Evolutionary conservation across 2,888 invertebrate genomes (phyloP), one percentile per base, ranked within the genome.

Genomic region (Aricia artaxerxes): DNA sequence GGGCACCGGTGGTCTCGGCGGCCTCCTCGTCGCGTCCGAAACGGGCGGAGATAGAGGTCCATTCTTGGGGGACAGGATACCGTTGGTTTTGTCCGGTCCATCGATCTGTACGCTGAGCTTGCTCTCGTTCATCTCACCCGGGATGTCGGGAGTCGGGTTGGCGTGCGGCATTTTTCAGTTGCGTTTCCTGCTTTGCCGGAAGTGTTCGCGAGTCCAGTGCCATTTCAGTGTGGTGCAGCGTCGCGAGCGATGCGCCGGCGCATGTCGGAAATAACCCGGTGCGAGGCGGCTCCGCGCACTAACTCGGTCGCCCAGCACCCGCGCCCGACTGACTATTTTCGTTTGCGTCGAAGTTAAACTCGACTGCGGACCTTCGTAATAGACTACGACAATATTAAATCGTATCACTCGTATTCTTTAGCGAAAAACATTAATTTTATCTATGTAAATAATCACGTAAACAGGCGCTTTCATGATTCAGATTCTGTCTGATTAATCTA

Each of bases 221-320:
- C 94, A 94, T 94, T 91, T 93, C 92, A 91, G 89, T 86, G 90
- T 89, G 89, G 90, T 92, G 89, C 89, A 90, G 85, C 87, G 91
- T 91, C 89, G 88, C 90, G 88, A 88, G 88, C 87, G 90, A 91
- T 91, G 90, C 88, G 89, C 87, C 90, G 91, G 88, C 87, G 89
- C 90, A 91, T 91, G 87, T 90, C 91, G 87, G 89, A 94, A 94
- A 94, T 94, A 94, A 92, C 92, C 94, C 94, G 94, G 90, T 92
- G 90, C 90, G 93, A 86, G 92, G 89, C 92, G 88, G 92, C 86
- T 90, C 88, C 92, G 92, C 93, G 93, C 87, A 94, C 94, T 94
- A 93, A 90, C 92, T 94, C 94, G 93, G 93, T 93, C 94, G 93
- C 94, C 91, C 92, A 92, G 92, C 91, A 87, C 89, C 86, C 87